A percentile compares a stretch with the other conserved stretches of the same genome.
Conservation (phyloP, 2,797 vertebrate genomes). For the Vultur gryphus region DNA sequence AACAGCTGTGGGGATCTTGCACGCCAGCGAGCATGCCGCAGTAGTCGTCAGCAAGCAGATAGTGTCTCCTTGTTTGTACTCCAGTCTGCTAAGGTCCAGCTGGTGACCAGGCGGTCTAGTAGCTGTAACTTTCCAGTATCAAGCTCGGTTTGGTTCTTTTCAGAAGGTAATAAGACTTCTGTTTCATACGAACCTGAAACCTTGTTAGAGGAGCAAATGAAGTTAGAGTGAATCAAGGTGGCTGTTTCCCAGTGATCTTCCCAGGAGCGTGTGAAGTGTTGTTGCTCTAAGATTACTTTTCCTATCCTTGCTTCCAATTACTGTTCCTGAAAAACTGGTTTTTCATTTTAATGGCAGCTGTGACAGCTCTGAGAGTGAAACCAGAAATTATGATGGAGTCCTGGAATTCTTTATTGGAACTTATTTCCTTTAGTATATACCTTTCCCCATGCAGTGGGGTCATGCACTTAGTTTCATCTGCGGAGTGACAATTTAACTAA, state of each 20-base stretch:
- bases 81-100: neutral
- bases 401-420: neutral
- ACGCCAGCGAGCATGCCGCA: rapidly evolving
- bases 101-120: neutral
- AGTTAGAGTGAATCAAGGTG: neutral
- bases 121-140: neutral
- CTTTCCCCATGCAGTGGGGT: neutral
- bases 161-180: neutral
- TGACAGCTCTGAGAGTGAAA: constrained; percentile 22
- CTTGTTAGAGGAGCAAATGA: neutral
- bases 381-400: constrained; percentile 9
- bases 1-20: neutral
- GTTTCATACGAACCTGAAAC: neutral
- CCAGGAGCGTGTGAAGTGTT: neutral
- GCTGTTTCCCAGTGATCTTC: neutral
- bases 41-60: neutral
- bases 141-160: neutral
- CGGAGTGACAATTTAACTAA: neutral
- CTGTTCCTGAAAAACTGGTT: constrained; percentile 23
- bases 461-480: neutral
- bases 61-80: neutral
- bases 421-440: neutral
- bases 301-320: neutral
- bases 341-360: constrained; percentile 27
- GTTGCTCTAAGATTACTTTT: neutral